A percentile compares a stretch with the other conserved stretches of the same genome.
These are phyloP conservation scores for Prenolepis imparis DNA, from an alignment of 2,888 invertebrate genomes.

Conservation along the genomic window DNA sequence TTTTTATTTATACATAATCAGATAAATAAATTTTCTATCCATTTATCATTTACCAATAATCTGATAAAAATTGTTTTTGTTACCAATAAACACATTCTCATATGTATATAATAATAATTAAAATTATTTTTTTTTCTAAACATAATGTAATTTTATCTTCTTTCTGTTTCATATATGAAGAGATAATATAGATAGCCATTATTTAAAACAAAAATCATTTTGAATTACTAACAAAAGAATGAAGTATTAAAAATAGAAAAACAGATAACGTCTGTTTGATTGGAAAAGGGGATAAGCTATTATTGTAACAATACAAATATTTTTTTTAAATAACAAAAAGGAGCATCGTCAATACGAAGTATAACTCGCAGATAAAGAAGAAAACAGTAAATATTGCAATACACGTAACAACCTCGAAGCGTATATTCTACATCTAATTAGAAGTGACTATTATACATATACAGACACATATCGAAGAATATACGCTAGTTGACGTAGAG, in stretches of 20 bases:
- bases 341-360: slow-evolving; percentile 7
- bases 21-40: background rate
- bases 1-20: background rate
- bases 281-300: slow-evolving; percentile 14
- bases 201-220: background rate
- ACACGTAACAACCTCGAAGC: background rate
- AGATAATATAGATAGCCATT: background rate
- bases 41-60: background rate
- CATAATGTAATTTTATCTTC: background rate
- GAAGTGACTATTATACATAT: background rate
- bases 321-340: slow-evolving; percentile 33
- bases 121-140: too few species aligned
- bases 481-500: background rate
- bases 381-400: slow-evolving; percentile 16
- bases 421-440: slow-evolving; percentile 25
- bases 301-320: background rate
- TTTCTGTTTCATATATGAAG: background rate
- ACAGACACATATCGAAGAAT: slow-evolving; percentile 16
- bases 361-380: slow-evolving; percentile 2
- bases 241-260: slow-evolving; percentile 20
- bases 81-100: too few species aligned
- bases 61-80: background rate
- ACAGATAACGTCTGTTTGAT: slow-evolving; percentile 23
- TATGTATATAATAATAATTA: too few species aligned
- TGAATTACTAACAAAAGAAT: background rate